A percentile compares a stretch with the other conserved stretches of the same genome.
Evolutionary conservation across 2,113 vertebrate species (phyloP).

Genomic region (Himantopus leucocephalus): DNA sequence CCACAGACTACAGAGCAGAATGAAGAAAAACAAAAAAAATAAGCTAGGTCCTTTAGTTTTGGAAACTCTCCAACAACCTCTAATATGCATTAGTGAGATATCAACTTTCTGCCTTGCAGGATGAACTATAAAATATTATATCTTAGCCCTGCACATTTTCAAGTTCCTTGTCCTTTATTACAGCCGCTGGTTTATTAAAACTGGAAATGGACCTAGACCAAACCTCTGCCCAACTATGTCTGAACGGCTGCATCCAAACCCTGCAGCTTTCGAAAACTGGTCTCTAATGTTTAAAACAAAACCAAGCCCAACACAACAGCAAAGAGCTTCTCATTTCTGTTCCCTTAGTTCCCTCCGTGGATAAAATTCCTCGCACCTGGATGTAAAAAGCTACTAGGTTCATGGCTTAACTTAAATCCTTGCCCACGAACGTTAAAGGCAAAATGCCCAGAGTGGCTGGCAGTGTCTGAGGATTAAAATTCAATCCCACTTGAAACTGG

Average conservation of each 20-base stretch:
- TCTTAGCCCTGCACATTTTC: background rate
- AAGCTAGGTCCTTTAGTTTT: background rate
- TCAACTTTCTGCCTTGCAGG: slow-evolving; percentile 7
- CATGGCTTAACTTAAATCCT: background rate
- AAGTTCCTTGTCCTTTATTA: background rate
- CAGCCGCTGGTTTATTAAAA: slow-evolving; percentile 15
- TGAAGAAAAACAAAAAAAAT: background rate
- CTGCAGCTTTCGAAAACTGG: background rate
- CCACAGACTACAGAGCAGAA: background rate
- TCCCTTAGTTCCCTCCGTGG: background rate
- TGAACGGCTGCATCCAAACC: background rate
- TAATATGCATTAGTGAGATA: background rate
- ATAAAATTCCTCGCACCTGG: background rate
- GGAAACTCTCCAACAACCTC: background rate
- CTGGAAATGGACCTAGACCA: background rate
- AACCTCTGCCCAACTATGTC: background rate
- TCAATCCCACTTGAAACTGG: background rate
- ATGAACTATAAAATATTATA: slow-evolving; percentile 20
- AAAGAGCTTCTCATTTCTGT: background rate
- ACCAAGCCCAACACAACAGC: background rate
- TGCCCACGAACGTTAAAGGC: background rate
- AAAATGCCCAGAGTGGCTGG: background rate
- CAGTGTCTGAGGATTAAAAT: background rate
- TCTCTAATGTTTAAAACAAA: background rate
- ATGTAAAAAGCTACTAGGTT: background rate